These are phyloP conservation scores for Musca domestica DNA, from an alignment of 1,140 invertebrate species.

Conservation along the genomic window DNA sequence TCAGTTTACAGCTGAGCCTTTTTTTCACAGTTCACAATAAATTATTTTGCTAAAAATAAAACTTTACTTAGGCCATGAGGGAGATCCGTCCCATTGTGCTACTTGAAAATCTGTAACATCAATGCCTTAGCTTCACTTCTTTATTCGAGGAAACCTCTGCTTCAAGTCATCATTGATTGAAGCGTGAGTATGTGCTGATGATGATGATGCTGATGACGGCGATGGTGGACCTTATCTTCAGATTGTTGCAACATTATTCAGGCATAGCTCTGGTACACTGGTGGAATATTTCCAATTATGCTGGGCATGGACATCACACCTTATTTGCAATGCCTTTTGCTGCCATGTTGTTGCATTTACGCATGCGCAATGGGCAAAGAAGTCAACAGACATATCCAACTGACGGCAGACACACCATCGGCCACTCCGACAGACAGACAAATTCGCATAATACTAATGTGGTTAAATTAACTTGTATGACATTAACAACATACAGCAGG, in stretches of 20 bases:
- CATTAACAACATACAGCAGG: constrained; percentile 1
- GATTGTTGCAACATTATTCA: constrained; percentile 16
- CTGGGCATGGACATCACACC: background rate
- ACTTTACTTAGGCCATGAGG: too few species aligned
- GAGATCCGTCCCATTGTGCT: background rate
- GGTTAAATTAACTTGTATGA: constrained; percentile 23
- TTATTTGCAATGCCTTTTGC: background rate
- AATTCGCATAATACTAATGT: background rate
- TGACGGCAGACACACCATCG: background rate
- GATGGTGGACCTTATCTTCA: background rate
- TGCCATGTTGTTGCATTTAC: background rate
- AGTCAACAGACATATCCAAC: background rate
- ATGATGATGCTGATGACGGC: too few species aligned
- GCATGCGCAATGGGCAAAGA: background rate
- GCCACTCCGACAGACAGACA: background rate
- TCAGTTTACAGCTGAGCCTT: too few species aligned
- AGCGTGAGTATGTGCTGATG: too few species aligned
- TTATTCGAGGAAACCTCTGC: too few species aligned
- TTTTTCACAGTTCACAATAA: too few species aligned
- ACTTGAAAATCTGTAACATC: constrained; percentile 7
- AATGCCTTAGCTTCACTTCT: background rate
- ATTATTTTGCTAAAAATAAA: too few species aligned
- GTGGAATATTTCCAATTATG: too few species aligned
- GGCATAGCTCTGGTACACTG: too few species aligned
- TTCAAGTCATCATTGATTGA: too few species aligned